Percentiles rank a stretch among this genome's conserved stretches.
These are phyloP conservation scores for Agapornis roseicollis DNA, from an alignment of 2,113 vertebrate genomes.

Conservation along the genomic window DNA sequence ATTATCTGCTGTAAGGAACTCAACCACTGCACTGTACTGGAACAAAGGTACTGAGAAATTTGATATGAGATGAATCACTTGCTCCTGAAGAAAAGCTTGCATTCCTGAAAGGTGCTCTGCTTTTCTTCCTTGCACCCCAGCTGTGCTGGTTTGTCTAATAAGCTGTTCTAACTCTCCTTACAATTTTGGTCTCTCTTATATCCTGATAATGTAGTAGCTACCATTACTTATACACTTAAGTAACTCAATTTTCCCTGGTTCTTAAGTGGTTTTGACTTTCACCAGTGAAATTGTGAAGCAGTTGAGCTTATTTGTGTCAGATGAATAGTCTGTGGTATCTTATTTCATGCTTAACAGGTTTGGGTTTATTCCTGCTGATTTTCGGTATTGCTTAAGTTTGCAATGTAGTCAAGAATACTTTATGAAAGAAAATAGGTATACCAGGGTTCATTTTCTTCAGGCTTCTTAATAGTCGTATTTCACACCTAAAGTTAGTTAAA, in stretches of 20 bases:
- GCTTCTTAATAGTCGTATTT: not conserved
- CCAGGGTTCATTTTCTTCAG: not conserved
- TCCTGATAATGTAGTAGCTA: not conserved
- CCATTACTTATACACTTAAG: not conserved
- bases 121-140: not conserved
- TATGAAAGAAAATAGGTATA: not conserved
- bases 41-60: not conserved
- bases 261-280: not conserved
- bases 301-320: not conserved
- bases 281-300: not conserved
- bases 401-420: not conserved
- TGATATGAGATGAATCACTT: not conserved
- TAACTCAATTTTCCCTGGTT: not conserved
- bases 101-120: not conserved
- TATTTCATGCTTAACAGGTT: not conserved
- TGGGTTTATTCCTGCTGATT: not conserved
- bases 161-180: not conserved
- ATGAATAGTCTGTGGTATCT: not conserved
- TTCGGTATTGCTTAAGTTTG: not conserved
- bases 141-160: not conserved
- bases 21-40: not conserved
- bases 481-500: not conserved
- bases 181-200: not conserved
- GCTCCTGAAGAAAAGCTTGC: not conserved
- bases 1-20: not conserved